Evolutionary conservation across 2,888 invertebrate species (phyloP), one percentile per base, ranked within the genome.

Genomic region (Hedychridium roseum): DNA sequence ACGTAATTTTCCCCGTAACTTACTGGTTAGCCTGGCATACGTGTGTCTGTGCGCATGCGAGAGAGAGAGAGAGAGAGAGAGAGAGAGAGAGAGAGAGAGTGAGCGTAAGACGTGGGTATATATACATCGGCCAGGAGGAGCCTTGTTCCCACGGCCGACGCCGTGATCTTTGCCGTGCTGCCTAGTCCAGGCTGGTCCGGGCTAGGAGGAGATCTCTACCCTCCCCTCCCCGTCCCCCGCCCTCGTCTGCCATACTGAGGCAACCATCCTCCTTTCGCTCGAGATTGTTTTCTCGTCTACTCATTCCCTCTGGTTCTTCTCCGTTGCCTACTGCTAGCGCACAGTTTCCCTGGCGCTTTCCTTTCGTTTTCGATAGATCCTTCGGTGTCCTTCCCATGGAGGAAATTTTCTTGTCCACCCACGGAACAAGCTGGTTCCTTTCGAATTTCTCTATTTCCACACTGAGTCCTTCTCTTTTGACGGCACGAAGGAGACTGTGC

Each of bases 91-190:
- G 5, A 23, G 23, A 5, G 23, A 23, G 23, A 9, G 5, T 6
- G 9, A 9, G 23, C 23, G 23, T 9, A 5, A 9, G 5, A 9
- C 5, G 9, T 6, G 9, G 9, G 30, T 11, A 30, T 30, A 6
- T 11, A 4, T 4, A 50, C 40, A 16, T 40, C 34, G 43, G 27
- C 41, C 63, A 63, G 63, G 56, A 63, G 63, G 63, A 58, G 63
- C 60, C 63, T 71, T 70, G 71, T 77, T 76, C 76, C 74, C 73
- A 74, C 73, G 75, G 64, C 74, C 76, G 73, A 57, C 55, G 70
- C 70, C 71, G 73, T 76, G 76, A 75, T 76, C 76, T 76, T 74
- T 76, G 69, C 68, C 61, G 58, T 61, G 63, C 64, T 68, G 58
- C 66, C 62, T 62, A 60, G 63, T 62, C 64, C 60, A n/a, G n/a